Conservation (phyloP, 2,888 invertebrate genomes). For the Theodoxus fluviatilis region DNA sequence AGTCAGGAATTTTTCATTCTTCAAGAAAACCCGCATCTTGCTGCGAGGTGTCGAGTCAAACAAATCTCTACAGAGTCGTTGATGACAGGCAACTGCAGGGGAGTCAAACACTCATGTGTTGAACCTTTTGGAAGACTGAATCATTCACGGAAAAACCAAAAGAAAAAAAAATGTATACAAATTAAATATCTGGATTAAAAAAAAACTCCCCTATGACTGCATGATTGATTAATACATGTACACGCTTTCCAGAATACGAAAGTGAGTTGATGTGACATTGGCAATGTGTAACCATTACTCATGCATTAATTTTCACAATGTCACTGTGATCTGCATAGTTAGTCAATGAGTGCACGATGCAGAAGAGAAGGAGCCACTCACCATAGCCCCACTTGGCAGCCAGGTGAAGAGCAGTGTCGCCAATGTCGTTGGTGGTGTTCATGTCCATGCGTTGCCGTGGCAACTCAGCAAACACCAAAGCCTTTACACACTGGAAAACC, state of each 20-base stretch:
- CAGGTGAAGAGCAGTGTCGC: slow-evolving; percentile 63
- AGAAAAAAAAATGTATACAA: slow-evolving; percentile 10
- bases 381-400: slow-evolving; percentile 65
- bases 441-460: slow-evolving; percentile 47
- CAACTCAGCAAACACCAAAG: slow-evolving; percentile 59
- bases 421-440: slow-evolving; percentile 57
- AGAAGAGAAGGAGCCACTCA: slow-evolving; percentile 32
- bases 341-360: background rate
- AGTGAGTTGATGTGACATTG: background rate
- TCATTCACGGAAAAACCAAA: background rate
- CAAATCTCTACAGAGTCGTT: too few relatives aligned
- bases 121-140: too few relatives aligned
- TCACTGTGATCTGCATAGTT: background rate
- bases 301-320: too few relatives aligned
- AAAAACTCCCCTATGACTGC: background rate
- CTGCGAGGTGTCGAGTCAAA: too few relatives aligned
- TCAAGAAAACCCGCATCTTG: too few relatives aligned
- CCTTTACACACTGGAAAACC: slow-evolving; percentile 63
- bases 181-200: background rate
- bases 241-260: background rate
- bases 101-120: too few relatives aligned
- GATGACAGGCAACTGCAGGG: too few relatives aligned
- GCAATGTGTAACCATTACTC: too few relatives aligned
- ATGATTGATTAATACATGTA: background rate
- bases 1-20: too few relatives aligned